These are phyloP conservation scores for Clinocottus analis DNA, from an alignment of 2,113 vertebrate species.

Conservation along the genomic window DNA sequence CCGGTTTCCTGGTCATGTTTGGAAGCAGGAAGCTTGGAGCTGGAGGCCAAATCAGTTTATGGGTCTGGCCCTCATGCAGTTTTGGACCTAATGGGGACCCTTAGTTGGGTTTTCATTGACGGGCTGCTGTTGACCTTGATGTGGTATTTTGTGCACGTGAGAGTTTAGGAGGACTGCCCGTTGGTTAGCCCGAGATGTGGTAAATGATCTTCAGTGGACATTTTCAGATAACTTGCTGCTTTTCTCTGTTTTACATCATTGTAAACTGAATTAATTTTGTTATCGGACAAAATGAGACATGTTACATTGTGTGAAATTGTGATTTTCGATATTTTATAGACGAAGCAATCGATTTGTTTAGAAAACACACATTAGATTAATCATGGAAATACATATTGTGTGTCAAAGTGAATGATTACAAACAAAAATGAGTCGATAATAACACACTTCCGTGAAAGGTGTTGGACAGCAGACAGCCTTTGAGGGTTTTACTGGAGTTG, in stretches of 20 bases:
- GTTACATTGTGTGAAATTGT: not conserved
- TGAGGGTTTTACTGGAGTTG: no score
- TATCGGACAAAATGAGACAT: not conserved
- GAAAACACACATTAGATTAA: no score
- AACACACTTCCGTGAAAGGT: no score
- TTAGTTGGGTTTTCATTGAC: constrained; percentile 42
- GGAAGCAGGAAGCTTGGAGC: constrained; percentile 22
- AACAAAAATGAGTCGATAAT: no score
- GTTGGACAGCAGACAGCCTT: no score
- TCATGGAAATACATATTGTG: no score
- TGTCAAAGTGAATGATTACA: no score
- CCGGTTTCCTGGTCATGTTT: constrained; percentile 48
- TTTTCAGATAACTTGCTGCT: not conserved
- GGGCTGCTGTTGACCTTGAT: constrained; percentile 9
- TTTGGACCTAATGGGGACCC: constrained; percentile 7
- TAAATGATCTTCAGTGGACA: not conserved
- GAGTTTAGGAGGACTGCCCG: constrained; percentile 15
- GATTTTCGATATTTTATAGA: not conserved
- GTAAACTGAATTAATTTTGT: not conserved
- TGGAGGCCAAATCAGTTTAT: constrained; percentile 16
- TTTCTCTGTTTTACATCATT: not conserved
- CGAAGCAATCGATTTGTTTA: no score
- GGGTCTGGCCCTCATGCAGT: constrained; percentile 14
- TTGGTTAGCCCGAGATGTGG: constrained; percentile 14
- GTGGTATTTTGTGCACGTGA: constrained; percentile 27